Percentiles rank a stretch among this genome's conserved stretches.
phyloP scores from a whole-genome alignment of 2,888 invertebrate species.

The Nasonia oneida region DNA sequence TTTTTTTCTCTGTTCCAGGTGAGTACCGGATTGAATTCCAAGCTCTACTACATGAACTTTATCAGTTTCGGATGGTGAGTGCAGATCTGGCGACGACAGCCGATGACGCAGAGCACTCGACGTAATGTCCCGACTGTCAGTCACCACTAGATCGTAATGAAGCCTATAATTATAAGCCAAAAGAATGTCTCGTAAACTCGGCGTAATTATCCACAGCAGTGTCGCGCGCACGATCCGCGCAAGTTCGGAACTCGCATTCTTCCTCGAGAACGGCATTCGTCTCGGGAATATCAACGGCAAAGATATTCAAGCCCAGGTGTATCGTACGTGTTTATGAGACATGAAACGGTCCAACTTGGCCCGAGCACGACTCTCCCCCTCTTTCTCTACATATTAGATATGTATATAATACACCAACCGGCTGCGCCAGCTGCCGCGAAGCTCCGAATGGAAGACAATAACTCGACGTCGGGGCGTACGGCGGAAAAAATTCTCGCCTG shows the following conservation, averaged over 20 bases:
- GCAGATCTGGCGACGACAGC: not conserved
- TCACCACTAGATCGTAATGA: not conserved
- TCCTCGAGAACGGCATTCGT: slow-evolving; percentile 6
- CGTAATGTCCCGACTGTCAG: not conserved
- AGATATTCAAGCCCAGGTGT: slow-evolving; percentile 75
- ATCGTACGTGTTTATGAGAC: slow-evolving; percentile 76
- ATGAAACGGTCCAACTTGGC: slow-evolving; percentile 67
- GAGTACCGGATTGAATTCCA: not conserved
- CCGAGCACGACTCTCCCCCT: not conserved
- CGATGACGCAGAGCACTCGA: not conserved
- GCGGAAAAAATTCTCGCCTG: not conserved
- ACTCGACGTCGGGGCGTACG: slow-evolving; percentile 9
- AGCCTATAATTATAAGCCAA: too few relatives aligned
- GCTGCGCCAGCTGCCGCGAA: slow-evolving; percentile 47
- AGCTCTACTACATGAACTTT: not conserved
- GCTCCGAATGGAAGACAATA: slow-evolving; percentile 47
- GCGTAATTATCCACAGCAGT: too few relatives aligned
- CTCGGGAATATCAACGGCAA: slow-evolving; percentile 69
- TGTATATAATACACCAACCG: not conserved
- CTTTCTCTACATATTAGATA: not conserved
- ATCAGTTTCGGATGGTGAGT: not conserved
- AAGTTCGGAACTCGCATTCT: not conserved
- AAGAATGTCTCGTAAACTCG: too few relatives aligned
- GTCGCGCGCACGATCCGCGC: not conserved
- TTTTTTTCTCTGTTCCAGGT: slow-evolving; percentile 9